Base-by-base conservation (phyloP, 2,797 vertebrate species). In the Chromis chromis region DNA sequence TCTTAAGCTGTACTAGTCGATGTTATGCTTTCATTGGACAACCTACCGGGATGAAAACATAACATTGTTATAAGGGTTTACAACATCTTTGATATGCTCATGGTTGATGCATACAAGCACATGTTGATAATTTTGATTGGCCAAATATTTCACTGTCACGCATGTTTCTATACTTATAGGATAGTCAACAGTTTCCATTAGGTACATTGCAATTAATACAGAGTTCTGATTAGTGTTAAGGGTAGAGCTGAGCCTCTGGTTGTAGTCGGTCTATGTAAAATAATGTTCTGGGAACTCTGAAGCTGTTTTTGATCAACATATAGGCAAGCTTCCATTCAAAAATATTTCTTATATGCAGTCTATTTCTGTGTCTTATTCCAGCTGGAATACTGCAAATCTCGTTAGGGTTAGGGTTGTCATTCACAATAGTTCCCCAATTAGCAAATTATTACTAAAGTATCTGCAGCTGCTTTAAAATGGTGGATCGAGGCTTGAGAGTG, bases 401-500 rank as follows among this genome's bases (percentile, higher is more conserved):
- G 21, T 31, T 49, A n/a, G n/a, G n/a, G n/a, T n/a, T 6, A 31
- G 24, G 36, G 60, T 16, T 61, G 42, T 21, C 53, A 39, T 67
- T 70, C 44, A 40, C 22, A 61, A 50, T 48, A 50, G 33, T 25
- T 42, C n/a, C 19, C 46, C 55, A 65, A 48, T 76, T 76, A 25
- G 64, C 6, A 48, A 63, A 50, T 81, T 27, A 72, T 68, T 46
- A 61, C 22, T 27, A 6, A 24, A 56, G 53, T 28, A 33, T 70
- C 16, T 57, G 61, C 53, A 66, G 67, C 48, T 79, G 48, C 33
- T 67, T 55, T 53, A 33, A 76, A 70, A 62, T 42, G 27, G 24
- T 64, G 25, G 42, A 57, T n/a, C 48, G 10, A 44, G 11, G 22
- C 22, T 40, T 28, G 1, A 25, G 24, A 55, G 64, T 22, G 22